Evolutionary conservation across 1,140 invertebrate species (phyloP), one percentile per base, ranked within the genome.

Genomic region (Chelonus insularis): DNA sequence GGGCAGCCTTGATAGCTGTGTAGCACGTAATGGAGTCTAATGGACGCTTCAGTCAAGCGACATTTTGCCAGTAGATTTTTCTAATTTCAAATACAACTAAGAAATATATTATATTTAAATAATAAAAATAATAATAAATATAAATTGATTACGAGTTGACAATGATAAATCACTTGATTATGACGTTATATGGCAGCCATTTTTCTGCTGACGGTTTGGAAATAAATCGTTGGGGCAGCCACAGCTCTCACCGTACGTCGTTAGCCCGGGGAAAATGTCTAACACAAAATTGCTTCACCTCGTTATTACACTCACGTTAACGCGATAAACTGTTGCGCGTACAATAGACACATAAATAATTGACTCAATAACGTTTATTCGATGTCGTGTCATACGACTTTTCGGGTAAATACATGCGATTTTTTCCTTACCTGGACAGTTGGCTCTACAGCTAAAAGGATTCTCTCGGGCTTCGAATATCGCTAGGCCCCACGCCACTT

Each of bases 401-500:
- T 60, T 67, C 70, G 66, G 65, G 71, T 74, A 79, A 80, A 83
- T 81, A 84, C 78, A 52, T 82, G 81, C 75, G 81, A 81, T 79
- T 84, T 82, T 77, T 76, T 51, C 32, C 84, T 84, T 85, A 85
- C 83, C 84, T 85, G 79, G 71, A 79, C 77, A 71, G 75, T 77
- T 79, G 57, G 57, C 69, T 83, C 76, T 78, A 83, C 82, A 79
- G 82, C 82, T 81, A 79, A 83, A 80, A 82, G 81, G 80, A 83
- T 83, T 83, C 75, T 74, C 78, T 59, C 34, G 57, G 76, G 82
- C 84, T 85, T 84, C 82, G 84, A 84, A 84, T 82, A 82, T 77
- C 76, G 73, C 76, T 50, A 23, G 81, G 84, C 83, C 84, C 84
- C 84, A 86, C 84, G 84, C 84, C 82, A 86, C 83, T 84, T 82